These are phyloP conservation scores for Aurelia aurita complex sp. Pacific DNA, from an alignment of 30 jellyfish, hydroid and myxozoan genomes.

Conservation along the genomic window DNA sequence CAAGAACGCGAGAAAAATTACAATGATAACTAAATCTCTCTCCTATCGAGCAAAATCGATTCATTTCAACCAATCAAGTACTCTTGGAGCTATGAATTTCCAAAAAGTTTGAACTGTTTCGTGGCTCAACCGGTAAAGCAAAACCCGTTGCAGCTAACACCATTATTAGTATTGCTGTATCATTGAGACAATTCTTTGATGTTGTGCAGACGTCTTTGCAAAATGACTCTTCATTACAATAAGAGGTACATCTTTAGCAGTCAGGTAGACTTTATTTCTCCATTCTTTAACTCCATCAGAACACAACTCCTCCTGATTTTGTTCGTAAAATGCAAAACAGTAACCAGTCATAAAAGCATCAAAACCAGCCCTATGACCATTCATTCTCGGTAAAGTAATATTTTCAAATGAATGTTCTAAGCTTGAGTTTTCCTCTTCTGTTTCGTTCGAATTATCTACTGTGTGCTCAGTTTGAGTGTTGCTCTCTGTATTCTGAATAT, in stretches of 20 bases:
- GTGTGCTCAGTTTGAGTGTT: neutral
- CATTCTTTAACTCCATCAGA: conserved; percentile 11
- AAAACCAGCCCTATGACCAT: conserved; percentile 66
- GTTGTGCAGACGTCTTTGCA: conserved; percentile 46
- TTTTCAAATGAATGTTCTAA: neutral
- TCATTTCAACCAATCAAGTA: too few relatives aligned
- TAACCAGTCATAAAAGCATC: conserved; percentile 79
- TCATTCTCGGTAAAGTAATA: conserved; percentile 20
- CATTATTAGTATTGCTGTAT: neutral
- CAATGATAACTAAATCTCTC: too few relatives aligned
- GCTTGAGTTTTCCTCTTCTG: neutral
- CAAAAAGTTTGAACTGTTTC: too few relatives aligned
- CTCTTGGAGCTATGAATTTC: too few relatives aligned
- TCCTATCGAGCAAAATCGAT: too few relatives aligned
- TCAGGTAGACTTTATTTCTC: conserved; percentile 28
- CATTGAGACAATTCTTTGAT: neutral
- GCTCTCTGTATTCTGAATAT: neutral
- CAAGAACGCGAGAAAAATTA: too few relatives aligned
- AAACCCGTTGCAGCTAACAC: neutral
- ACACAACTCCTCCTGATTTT: neutral
- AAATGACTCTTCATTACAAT: conserved; percentile 55
- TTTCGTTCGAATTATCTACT: neutral
- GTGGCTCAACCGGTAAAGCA: neutral
- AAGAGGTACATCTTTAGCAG: conserved; percentile 64
- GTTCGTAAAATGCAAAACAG: conserved; percentile 48